phyloP scores from a whole-genome alignment of 2,797 vertebrate genomes.

The Erpetoichthys calabaricus region DNA sequence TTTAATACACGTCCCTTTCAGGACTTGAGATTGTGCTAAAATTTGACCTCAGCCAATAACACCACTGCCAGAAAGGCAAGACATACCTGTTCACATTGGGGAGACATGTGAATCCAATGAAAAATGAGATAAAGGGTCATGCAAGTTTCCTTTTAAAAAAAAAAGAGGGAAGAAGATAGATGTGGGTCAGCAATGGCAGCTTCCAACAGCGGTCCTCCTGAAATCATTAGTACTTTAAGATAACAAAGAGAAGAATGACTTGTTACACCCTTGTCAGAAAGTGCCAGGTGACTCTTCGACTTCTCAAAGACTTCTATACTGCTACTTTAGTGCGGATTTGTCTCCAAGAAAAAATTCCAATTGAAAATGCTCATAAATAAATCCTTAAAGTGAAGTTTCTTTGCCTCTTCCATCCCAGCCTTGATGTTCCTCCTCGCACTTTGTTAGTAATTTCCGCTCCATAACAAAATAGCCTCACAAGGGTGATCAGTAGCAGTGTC shows the following conservation, averaged over 20 bases:
- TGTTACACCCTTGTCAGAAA: conserved; percentile 9
- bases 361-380: too few relatives aligned
- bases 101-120: not conserved
- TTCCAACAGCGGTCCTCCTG: conserved; percentile 7
- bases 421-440: conserved; percentile 27
- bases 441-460: conserved; percentile 63
- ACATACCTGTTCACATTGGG: not conserved
- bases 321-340: conserved; percentile 30
- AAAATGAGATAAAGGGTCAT: conserved; percentile 2
- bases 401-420: too few relatives aligned
- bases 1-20: too few relatives aligned
- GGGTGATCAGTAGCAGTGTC: conserved; percentile 71
- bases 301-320: conserved; percentile 43
- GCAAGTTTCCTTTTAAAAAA: conserved; percentile 1
- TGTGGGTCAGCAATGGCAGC: conserved; percentile 10
- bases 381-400: too few relatives aligned
- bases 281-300: conserved; percentile 51
- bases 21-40: too few relatives aligned
- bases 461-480: conserved; percentile 68
- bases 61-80: conserved; percentile 1
- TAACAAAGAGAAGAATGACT: conserved; percentile 11
- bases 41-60: not conserved
- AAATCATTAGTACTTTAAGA: conserved; percentile 3
- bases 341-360: too few relatives aligned
- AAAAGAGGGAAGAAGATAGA: conserved; percentile 10